Conservation (phyloP, 2,888 invertebrate genomes). For the Lepidocyrtinus sp. region DNA sequence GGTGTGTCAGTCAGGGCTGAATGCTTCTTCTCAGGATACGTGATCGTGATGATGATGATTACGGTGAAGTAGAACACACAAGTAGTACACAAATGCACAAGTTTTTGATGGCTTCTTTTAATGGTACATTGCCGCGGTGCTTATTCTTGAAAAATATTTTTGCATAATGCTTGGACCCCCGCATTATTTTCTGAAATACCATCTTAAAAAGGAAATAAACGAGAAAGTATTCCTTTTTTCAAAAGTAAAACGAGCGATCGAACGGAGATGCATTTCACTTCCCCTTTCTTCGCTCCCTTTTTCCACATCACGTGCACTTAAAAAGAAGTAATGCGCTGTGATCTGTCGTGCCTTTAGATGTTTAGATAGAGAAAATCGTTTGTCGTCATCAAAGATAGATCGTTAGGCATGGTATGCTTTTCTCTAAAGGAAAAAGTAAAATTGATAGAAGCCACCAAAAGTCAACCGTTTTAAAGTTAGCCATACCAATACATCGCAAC, state of each 20-base stretch:
- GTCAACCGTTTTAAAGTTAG: neutral
- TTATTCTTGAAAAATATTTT: conserved; percentile 11
- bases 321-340: conserved; percentile 26
- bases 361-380: conserved; percentile 7
- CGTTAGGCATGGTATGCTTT: neutral
- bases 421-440: conserved; percentile 26
- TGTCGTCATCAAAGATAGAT: conserved; percentile 11
- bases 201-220: conserved; percentile 24
- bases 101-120: neutral
- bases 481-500: neutral
- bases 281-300: conserved; percentile 34
- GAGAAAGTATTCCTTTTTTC: conserved; percentile 8
- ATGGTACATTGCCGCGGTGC: neutral
- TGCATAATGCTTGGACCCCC: conserved; percentile 16
- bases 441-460: conserved; percentile 33
- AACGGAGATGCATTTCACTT: conserved; percentile 31
- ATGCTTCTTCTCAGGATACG: conserved; percentile 32
- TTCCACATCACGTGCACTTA: conserved; percentile 30
- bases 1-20: conserved; percentile 55
- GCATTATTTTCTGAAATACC: conserved; percentile 9
- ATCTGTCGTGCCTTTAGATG: conserved; percentile 8
- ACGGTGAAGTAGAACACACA: conserved; percentile 4
- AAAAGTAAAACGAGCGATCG: conserved; percentile 5
- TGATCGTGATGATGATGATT: conserved; percentile 15
- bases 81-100: conserved; percentile 17